Conservation (phyloP, 2,797 vertebrate genomes). For the Parotocinclus haroldoi region DNA sequence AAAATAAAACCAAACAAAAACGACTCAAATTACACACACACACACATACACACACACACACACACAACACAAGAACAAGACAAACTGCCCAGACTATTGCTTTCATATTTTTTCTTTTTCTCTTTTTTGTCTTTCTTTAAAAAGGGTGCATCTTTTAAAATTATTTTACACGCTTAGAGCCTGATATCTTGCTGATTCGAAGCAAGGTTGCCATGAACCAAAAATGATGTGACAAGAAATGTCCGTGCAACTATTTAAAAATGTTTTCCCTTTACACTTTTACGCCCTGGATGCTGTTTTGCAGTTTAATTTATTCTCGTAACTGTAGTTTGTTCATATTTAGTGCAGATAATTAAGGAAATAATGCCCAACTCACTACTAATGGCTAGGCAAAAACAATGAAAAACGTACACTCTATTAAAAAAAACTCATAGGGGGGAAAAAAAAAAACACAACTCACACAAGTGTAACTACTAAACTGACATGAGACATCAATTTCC, state of each 20-base stretch:
- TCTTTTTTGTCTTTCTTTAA: slow-evolving; percentile 74
- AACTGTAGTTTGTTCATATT: slow-evolving; percentile 67
- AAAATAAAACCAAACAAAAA: slow-evolving; percentile 34
- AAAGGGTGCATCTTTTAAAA: slow-evolving; percentile 94
- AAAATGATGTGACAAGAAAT: slow-evolving; percentile 60
- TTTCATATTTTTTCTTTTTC: slow-evolving; percentile 79
- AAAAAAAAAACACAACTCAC: slow-evolving; percentile 80
- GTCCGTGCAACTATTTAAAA: slow-evolving; percentile 65
- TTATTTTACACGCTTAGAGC: slow-evolving; percentile 84
- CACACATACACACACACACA: too few species aligned
- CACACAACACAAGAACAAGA: slow-evolving; percentile 85
- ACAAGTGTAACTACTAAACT: slow-evolving; percentile 83
- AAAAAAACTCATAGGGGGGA: slow-evolving; percentile 66
- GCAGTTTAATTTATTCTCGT: slow-evolving; percentile 58
- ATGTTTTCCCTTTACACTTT: slow-evolving; percentile 82
- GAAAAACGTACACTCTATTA: slow-evolving; percentile 75
- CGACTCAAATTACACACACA: slow-evolving; percentile 81
- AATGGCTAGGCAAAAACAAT: slow-evolving; percentile 76
- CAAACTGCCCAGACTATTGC: slow-evolving; percentile 97
- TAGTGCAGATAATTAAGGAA: slow-evolving; percentile 98
- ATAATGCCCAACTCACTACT: slow-evolving; percentile 97
- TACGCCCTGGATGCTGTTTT: slow-evolving; percentile 89
- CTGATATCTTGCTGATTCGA: slow-evolving; percentile 84
- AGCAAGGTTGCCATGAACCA: slow-evolving; percentile 80
- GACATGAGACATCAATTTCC: slow-evolving; percentile 78